Evolutionary conservation across 2,797 vertebrate genomes (phyloP).

Genomic region (Helicolenus hilgendorfi): DNA sequence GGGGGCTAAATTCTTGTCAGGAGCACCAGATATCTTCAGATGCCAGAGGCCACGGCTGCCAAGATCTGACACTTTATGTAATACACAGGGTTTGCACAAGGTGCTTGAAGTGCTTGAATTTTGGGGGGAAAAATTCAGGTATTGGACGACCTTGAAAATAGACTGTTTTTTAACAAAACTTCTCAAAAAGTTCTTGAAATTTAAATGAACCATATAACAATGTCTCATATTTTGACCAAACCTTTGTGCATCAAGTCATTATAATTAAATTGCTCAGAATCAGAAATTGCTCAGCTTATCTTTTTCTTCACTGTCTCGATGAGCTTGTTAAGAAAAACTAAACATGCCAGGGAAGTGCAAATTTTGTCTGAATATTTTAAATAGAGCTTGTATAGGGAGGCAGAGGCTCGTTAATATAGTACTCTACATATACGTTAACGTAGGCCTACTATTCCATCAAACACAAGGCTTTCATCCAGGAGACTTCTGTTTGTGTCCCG

Average conservation of each 20-base stretch:
- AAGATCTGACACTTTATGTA: not conserved
- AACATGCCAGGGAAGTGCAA: not conserved
- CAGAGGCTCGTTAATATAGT: not conserved
- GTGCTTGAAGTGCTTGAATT: not conserved
- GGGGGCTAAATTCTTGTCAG: not conserved
- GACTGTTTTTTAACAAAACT: not conserved
- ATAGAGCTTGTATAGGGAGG: not conserved
- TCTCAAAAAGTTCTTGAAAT: not conserved
- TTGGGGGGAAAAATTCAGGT: not conserved
- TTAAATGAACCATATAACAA: not conserved
- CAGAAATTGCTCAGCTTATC: not conserved
- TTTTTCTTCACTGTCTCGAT: not conserved
- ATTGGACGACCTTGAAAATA: not conserved
- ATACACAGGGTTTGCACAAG: not conserved
- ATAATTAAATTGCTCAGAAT: not conserved
- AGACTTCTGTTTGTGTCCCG: too few relatives aligned
- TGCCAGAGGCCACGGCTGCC: not conserved
- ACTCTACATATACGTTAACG: not conserved
- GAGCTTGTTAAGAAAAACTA: not conserved
- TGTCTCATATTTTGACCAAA: not conserved
- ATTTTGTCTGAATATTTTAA: not conserved
- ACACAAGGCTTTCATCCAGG: too few relatives aligned
- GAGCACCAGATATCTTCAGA: constrained; percentile 14
- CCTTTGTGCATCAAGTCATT: not conserved
- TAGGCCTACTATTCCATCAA: not conserved